Evolutionary conservation across 2,797 vertebrate species (phyloP).

Genomic region (Petrocephalus sullivani): DNA sequence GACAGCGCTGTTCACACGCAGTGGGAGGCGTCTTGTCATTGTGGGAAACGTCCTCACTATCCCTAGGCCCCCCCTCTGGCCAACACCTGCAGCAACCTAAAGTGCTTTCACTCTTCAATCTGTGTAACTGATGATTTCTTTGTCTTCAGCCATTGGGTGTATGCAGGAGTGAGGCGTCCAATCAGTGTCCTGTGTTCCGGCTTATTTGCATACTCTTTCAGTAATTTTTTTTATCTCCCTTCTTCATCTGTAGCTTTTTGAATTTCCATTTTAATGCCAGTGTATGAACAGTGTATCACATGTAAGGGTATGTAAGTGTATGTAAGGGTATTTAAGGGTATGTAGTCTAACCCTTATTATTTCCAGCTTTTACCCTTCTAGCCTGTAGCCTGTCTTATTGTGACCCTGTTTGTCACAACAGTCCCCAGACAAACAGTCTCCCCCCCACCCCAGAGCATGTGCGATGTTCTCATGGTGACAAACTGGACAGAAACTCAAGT

Average conservation of each 20-base stretch:
- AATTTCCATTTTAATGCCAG: too few relatives aligned
- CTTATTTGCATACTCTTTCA: background rate
- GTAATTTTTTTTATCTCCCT: background rate
- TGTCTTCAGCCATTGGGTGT: background rate
- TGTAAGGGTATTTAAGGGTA: background rate
- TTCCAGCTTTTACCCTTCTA: background rate
- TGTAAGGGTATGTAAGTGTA: background rate
- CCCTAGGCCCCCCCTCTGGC: background rate
- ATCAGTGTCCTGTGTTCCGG: background rate
- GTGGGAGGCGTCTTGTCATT: background rate
- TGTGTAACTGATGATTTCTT: background rate
- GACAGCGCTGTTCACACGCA: background rate
- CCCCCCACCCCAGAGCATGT: conserved; percentile 37
- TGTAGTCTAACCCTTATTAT: background rate
- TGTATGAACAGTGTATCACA: background rate
- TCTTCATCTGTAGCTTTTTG: background rate
- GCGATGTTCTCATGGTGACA: conserved; percentile 53
- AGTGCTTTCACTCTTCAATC: background rate
- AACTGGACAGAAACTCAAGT: conserved; percentile 43
- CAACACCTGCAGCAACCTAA: background rate
- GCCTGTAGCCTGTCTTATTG: background rate
- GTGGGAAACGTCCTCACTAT: background rate
- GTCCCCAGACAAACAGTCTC: background rate
- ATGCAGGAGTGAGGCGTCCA: background rate
- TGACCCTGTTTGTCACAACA: background rate